A percentile compares a stretch with the other conserved stretches of the same genome.
Conservation (phyloP, 1,140 invertebrate genomes). For the Conus betulinus region DNA sequence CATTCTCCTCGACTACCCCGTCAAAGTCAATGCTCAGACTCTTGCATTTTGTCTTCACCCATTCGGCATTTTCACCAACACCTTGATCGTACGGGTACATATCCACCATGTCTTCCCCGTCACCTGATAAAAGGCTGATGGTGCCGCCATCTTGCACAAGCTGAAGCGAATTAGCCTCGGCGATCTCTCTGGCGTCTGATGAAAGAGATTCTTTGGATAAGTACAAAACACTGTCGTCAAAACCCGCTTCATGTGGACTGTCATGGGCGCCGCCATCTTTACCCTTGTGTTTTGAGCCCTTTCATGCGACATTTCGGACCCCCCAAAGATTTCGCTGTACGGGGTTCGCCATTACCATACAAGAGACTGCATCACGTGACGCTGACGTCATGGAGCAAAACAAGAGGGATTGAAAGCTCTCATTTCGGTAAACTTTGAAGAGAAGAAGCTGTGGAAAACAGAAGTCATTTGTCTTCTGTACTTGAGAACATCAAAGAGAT, state of each 20-base stretch:
- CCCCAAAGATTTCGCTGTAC: slow-evolving; percentile 66
- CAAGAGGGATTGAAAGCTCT: no score
- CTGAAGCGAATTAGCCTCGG: slow-evolving; percentile 18
- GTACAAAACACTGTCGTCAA: slow-evolving; percentile 48
- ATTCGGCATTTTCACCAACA: slow-evolving; percentile 65
- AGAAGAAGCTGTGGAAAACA: background rate
- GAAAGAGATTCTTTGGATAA: slow-evolving; percentile 39
- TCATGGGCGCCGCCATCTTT: slow-evolving; percentile 75
- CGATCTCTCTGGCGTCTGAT: slow-evolving; percentile 42
- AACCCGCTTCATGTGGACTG: slow-evolving; percentile 57
- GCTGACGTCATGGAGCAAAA: background rate
- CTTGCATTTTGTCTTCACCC: slow-evolving; percentile 65
- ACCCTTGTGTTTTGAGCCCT: slow-evolving; percentile 67
- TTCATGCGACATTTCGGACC: slow-evolving; percentile 74
- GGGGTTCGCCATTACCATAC: slow-evolving; percentile 72
- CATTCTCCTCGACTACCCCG: slow-evolving; percentile 49
- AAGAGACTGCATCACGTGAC: slow-evolving; percentile 47
- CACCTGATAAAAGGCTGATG: slow-evolving; percentile 53
- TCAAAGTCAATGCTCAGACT: slow-evolving; percentile 63
- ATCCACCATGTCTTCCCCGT: slow-evolving; percentile 46
- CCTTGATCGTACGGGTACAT: slow-evolving; percentile 56
- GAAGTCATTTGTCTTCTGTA: background rate
- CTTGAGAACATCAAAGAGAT: background rate
- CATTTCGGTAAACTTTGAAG: no score
- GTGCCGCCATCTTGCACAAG: slow-evolving; percentile 68